Conservation (phyloP, 1,140 invertebrate genomes). For the Octopus bimaculoides region DNA sequence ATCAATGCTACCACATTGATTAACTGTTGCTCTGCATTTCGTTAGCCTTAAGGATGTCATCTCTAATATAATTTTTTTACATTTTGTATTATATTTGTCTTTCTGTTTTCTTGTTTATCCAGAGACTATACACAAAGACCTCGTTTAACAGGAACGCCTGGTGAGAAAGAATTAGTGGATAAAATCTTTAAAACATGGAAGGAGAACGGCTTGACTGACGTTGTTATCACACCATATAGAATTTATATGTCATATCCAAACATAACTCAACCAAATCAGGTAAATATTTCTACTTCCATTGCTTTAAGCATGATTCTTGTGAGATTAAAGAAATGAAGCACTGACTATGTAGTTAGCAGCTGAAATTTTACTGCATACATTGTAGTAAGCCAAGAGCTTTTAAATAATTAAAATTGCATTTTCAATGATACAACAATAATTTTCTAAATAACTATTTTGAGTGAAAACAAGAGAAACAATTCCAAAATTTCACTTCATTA, state of each 20-base stretch:
- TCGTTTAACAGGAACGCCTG: slow-evolving; percentile 46
- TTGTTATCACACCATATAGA: slow-evolving; percentile 43
- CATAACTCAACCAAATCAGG: slow-evolving; percentile 18
- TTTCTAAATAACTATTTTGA: no score
- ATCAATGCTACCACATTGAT: not conserved
- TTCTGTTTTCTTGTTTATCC: slow-evolving; percentile 9
- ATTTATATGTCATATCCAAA: slow-evolving; percentile 53
- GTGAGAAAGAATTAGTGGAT: slow-evolving; percentile 36
- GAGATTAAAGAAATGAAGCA: no score
- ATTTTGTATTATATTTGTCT: not conserved
- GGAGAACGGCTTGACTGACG: slow-evolving; percentile 38
- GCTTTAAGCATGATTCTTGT: no score
- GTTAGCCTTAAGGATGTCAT: not conserved
- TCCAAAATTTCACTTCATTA: no score
- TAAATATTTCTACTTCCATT: not conserved
- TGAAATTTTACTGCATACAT: no score
- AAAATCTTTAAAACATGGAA: slow-evolving; percentile 39
- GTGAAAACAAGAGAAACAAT: no score
- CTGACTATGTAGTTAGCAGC: no score
- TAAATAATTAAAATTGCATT: no score
- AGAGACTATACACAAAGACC: slow-evolving; percentile 42
- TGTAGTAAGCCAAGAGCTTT: no score
- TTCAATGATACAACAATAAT: no score
- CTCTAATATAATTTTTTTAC: not conserved
- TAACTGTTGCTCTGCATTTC: not conserved